A percentile compares a stretch with the other conserved stretches of the same genome.
These are phyloP conservation scores for Petrocephalus microphthalmus DNA, from an alignment of 2,113 vertebrate species.

Conservation along the genomic window DNA sequence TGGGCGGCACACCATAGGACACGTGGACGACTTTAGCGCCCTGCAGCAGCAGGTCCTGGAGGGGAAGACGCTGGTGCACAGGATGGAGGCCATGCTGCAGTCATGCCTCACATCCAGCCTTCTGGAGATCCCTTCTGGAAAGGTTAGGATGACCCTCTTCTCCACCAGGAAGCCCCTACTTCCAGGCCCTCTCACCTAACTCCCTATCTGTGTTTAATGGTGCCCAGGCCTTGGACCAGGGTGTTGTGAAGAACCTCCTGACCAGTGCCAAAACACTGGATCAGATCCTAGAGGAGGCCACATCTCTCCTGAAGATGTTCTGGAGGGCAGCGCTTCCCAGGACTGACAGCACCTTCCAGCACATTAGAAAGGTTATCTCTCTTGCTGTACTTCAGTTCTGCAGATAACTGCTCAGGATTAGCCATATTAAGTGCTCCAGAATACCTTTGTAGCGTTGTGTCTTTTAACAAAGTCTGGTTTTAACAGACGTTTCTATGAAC, in stretches of 20 bases:
- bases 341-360: constrained; percentile 24
- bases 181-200: neutral
- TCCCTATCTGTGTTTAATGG: neutral
- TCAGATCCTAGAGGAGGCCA: constrained; percentile 62
- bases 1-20: constrained; percentile 56
- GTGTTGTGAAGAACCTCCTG: constrained; percentile 48
- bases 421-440: too few relatives aligned
- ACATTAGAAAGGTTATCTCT: constrained; percentile 47
- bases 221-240: constrained; percentile 48
- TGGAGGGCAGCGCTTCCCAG: constrained; percentile 62
- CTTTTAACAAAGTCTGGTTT: neutral
- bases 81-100: constrained; percentile 54
- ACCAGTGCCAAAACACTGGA: constrained; percentile 56
- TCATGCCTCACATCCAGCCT: constrained; percentile 31
- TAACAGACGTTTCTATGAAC: neutral
- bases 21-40: constrained; percentile 65
- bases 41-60: constrained; percentile 72
- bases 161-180: neutral
- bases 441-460: neutral
- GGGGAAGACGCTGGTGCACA: constrained; percentile 56
- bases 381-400: neutral
- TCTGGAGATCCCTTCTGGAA: constrained; percentile 34
- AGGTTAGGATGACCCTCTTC: constrained; percentile 47
- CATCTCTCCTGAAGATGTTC: constrained; percentile 67
- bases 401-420: neutral